A percentile compares a stretch with the other conserved stretches of the same genome.
Conservation (phyloP, 2,797 vertebrate species). For the Malacoctenus gilli region DNA sequence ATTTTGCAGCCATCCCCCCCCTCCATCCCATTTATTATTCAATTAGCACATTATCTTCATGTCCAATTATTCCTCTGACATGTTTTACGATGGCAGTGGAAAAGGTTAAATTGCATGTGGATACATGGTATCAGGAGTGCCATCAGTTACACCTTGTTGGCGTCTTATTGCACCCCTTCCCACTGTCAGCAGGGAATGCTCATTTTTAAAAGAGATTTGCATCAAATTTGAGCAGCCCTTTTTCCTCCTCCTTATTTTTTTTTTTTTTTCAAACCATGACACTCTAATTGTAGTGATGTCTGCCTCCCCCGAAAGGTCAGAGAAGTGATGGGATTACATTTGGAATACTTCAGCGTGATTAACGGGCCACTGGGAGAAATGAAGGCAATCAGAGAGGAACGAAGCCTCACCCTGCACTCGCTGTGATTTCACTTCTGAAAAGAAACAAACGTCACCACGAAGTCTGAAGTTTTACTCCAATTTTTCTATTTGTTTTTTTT, state of each 20-base stretch:
- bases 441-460: no score
- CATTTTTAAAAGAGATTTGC: slow-evolving; percentile 87
- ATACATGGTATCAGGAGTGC: slow-evolving; percentile 81
- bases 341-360: slow-evolving; percentile 83
- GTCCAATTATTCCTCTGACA: slow-evolving; percentile 60
- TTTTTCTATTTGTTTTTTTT: not conserved
- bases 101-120: slow-evolving; percentile 77
- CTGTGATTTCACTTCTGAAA: slow-evolving; percentile 5
- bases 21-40: slow-evolving; percentile 38
- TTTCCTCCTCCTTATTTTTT: no score
- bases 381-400: slow-evolving; percentile 54
- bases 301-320: slow-evolving; percentile 84
- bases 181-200: slow-evolving; percentile 82
- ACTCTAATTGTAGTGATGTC: slow-evolving; percentile 87
- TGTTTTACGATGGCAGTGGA: slow-evolving; percentile 54
- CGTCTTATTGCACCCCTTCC: slow-evolving; percentile 82
- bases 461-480: no score
- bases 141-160: slow-evolving; percentile 86
- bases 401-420: slow-evolving; percentile 35
- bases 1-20: slow-evolving; percentile 17
- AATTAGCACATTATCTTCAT: slow-evolving; percentile 50
- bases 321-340: slow-evolving; percentile 84
- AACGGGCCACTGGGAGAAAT: slow-evolving; percentile 71
- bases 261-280: no score
- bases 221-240: slow-evolving; percentile 82